Conservation (phyloP, 37 sponge, comb jelly and placozoan species). For the Dysidea cf. avara region DNA sequence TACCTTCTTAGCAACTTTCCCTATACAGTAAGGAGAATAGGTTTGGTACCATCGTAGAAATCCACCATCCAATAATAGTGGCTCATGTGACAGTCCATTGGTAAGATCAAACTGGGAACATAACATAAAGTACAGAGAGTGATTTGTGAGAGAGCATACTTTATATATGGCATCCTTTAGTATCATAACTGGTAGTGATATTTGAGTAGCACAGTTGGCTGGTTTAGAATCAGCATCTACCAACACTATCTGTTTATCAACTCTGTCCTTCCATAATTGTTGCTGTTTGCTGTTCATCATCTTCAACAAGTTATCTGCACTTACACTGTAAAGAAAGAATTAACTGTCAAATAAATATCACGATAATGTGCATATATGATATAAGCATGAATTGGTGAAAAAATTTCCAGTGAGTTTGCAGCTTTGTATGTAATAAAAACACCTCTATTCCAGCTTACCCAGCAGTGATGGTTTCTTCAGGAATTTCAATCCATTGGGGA, state of each 20-base stretch:
- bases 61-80: slow-evolving; percentile 75
- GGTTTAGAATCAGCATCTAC: slow-evolving; percentile 35
- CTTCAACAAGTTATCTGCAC: slow-evolving; percentile 5
- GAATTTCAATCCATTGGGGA: slow-evolving; percentile 68
- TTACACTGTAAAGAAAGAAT: slow-evolving; percentile 6
- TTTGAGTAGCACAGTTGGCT: background rate
- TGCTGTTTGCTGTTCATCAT: slow-evolving; percentile 17
- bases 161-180: slow-evolving; percentile 52
- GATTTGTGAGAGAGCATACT: slow-evolving; percentile 16
- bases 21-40: slow-evolving; percentile 63
- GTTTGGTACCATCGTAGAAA: slow-evolving; percentile 64
- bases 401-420: no score
- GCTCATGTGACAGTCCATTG: slow-evolving; percentile 13
- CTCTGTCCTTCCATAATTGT: slow-evolving; percentile 52
- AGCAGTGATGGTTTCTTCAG: slow-evolving; percentile 53
- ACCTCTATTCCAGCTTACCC: slow-evolving; percentile 37
- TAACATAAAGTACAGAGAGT: background rate
- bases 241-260: slow-evolving; percentile 28
- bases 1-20: slow-evolving; percentile 3
- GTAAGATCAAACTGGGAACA: slow-evolving; percentile 40
- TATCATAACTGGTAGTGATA: slow-evolving; percentile 1
- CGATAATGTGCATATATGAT: background rate
- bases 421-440: no score
- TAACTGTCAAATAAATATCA: background rate
- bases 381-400: no score